Evolutionary conservation across 2,113 vertebrate genomes (phyloP), one percentile per base, ranked within the genome.

Genomic region (Eonycteris spelaea): DNA sequence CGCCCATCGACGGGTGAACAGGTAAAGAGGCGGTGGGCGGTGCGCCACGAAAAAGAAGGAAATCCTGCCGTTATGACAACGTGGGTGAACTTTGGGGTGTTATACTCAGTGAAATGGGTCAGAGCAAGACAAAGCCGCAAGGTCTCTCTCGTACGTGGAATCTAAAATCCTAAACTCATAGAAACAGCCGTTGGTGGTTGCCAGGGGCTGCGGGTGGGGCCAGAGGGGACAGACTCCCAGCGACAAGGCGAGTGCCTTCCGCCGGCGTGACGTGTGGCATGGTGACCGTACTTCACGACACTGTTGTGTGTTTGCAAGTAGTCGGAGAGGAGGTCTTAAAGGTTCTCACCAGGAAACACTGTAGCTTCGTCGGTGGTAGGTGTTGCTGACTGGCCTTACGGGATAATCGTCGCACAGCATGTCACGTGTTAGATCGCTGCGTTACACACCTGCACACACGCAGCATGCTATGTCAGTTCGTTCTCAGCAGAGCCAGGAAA

Each of bases 331-430:
- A 14, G 45, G 3, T 14, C 48, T 48, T 9, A 45, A 48, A 48
- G 45, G 45, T 48, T 48, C 48, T 14, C 48, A 4, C 45, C 45
- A 48, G 10, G 45, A 13, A 13, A 48, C 10, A 45, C 48, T 4
- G 48, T 4, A 48, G 48, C 48, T 48, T 14, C 3, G 48, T 48
- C 14, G 48, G 48, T 11, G 48, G 13, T 1, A 3, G 48, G 48
- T 15, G 48, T 15, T 15, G 48, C 48, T 14, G 48, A 11, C 45
- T 48, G 48, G 12, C 45, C 45, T 45, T 45, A 12, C 2, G 9
- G 11, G 45, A 45, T 9, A 11, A 10, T 12, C 1, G 11, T 45
- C 9, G 2, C 45, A 45, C 9, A 13, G 45, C 10, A 2, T 14
- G 48, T 48, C 45, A 15, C 48, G 48, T 14, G 48, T 14, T 55